Evolutionary conservation across 2,113 vertebrate species (phyloP).

Genomic region (Stercorarius parasiticus): DNA sequence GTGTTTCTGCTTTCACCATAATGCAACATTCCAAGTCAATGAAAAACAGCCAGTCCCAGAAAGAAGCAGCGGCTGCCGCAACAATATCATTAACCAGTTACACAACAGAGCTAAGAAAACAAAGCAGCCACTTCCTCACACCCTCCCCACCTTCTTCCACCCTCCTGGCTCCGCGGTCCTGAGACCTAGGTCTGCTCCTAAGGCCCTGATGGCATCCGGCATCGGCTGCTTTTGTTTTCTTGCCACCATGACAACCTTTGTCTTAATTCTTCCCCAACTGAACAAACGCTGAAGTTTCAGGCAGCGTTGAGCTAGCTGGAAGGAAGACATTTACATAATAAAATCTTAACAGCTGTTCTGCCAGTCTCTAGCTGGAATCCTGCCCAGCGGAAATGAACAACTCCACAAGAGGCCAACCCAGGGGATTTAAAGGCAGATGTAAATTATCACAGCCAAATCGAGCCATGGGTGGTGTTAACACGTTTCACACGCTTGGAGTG

Average conservation of each 20-base stretch:
- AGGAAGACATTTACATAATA: constrained; percentile 9
- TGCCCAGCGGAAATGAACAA: constrained; percentile 27
- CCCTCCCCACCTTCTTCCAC: not conserved
- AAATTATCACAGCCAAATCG: constrained; percentile 19
- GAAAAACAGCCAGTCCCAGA: constrained; percentile 3
- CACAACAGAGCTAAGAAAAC: constrained; percentile 37
- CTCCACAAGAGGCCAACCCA: not conserved
- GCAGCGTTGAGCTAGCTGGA: not conserved
- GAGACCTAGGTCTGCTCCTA: not conserved
- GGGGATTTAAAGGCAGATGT: constrained; percentile 21
- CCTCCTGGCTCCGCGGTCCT: not conserved
- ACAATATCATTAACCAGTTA: constrained; percentile 43
- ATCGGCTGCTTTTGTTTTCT: not conserved
- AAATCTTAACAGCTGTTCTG: constrained; percentile 32
- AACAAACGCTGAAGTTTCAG: not conserved
- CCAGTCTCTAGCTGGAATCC: constrained; percentile 5
- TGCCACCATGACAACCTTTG: not conserved
- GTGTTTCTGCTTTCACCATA: not conserved
- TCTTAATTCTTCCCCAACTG: not conserved
- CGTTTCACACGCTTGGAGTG: not conserved
- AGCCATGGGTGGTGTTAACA: not conserved
- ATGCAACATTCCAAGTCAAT: constrained; percentile 1
- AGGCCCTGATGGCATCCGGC: not conserved
- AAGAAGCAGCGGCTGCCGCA: not conserved
- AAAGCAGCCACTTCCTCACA: constrained; percentile 29